phyloP scores from a whole-genome alignment of 2,113 vertebrate genomes.

The Corydoras sp. region DNA sequence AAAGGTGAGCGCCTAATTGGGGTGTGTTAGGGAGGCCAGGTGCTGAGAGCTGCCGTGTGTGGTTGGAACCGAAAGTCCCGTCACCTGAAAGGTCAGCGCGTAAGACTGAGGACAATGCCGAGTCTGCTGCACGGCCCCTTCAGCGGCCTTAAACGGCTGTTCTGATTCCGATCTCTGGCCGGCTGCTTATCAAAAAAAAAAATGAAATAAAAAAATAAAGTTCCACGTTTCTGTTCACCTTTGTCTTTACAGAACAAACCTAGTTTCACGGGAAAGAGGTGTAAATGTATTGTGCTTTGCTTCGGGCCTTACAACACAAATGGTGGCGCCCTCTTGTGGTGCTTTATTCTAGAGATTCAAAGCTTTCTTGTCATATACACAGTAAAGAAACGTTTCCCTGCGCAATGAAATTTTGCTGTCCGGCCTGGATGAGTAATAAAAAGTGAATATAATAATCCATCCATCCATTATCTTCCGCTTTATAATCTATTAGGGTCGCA shows the following conservation, averaged over 20 bases:
- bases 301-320: no score
- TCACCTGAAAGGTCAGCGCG: constrained; percentile 38
- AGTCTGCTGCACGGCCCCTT: constrained; percentile 34
- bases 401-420: no score
- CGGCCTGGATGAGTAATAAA: no score
- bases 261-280: background rate
- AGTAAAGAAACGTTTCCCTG: no score
- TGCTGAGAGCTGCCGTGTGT: constrained; percentile 50
- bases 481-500: no score
- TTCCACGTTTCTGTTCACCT: constrained; percentile 2
- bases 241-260: no score
- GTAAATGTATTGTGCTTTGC: no score
- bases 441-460: no score
- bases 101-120: background rate
- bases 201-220: constrained; percentile 26
- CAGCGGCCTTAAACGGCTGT: constrained; percentile 59
- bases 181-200: constrained; percentile 48
- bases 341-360: no score
- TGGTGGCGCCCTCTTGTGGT: no score
- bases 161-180: constrained; percentile 62
- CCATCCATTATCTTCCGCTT: no score
- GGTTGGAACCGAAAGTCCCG: constrained; percentile 34
- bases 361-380: no score
- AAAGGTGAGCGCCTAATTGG: constrained; percentile 62
- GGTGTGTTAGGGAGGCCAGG: constrained; percentile 51